Evolutionary conservation across 2,113 vertebrate species (phyloP).

Genomic region (Rhineura floridana): DNA sequence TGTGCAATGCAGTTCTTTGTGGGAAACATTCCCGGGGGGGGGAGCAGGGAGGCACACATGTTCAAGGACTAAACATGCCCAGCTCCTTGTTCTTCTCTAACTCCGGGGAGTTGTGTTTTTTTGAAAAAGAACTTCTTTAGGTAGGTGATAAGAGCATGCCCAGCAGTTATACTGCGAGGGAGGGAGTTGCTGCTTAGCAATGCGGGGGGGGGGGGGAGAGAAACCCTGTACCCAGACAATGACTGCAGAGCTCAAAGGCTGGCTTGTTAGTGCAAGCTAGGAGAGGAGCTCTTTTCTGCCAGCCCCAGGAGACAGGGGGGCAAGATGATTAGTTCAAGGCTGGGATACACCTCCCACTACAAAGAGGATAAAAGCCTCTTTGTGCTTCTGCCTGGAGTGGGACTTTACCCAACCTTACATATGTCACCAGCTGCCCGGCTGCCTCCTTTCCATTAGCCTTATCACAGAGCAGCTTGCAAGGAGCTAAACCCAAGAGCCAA

Average conservation of each 20-base stretch:
- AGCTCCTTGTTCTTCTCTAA: background rate
- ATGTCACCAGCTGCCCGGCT: background rate
- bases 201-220: background rate
- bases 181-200: background rate
- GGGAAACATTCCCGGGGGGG: too few relatives aligned
- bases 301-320: background rate
- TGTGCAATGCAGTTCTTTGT: background rate
- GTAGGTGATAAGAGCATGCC: slow-evolving; percentile 6
- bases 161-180: background rate
- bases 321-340: slow-evolving; percentile 19
- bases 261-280: background rate
- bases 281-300: background rate
- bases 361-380: slow-evolving; percentile 24
- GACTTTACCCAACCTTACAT: background rate
- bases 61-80: background rate
- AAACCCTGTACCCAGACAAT: background rate
- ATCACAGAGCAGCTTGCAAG: background rate
- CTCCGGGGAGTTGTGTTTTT: background rate
- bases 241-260: slow-evolving; percentile 11
- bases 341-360: background rate
- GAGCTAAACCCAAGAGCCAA: background rate
- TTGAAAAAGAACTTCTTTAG: background rate
- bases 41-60: background rate
- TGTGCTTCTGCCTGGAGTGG: slow-evolving; percentile 9
- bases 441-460: background rate